Evolutionary conservation across 2,888 invertebrate genomes (phyloP).

Genomic region (Helobdella robusta): DNA sequence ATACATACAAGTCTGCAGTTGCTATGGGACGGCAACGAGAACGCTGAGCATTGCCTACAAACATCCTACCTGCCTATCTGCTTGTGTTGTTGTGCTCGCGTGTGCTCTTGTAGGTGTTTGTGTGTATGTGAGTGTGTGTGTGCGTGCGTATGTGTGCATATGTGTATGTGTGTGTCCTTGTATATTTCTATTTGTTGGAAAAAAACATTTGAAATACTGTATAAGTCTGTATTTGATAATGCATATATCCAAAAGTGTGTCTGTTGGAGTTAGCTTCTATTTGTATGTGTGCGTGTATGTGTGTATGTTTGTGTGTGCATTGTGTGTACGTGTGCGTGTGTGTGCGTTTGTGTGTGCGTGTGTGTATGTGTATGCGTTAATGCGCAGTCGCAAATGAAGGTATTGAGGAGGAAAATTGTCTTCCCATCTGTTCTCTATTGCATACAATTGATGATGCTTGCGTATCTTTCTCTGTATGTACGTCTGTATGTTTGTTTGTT

Average conservation of each 20-base stretch:
- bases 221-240: not conserved
- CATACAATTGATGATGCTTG: not conserved
- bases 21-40: not conserved
- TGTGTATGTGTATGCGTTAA: constrained; percentile 14
- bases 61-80: not conserved
- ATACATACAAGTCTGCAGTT: too few relatives aligned
- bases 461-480: not conserved
- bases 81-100: constrained; percentile 1
- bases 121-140: constrained; percentile 12
- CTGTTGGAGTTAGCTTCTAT: constrained; percentile 1
- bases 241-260: too few relatives aligned
- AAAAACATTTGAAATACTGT: not conserved
- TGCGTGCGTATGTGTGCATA: constrained; percentile 9
- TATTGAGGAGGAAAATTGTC: too few relatives aligned
- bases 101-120: constrained; percentile 8
- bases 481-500: constrained; percentile 3
- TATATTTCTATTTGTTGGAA: not conserved
- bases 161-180: constrained; percentile 6
- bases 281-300: constrained; percentile 11
- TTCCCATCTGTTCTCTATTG: not conserved
- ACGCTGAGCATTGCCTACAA: not conserved
- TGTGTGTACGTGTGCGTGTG: constrained; percentile 9
- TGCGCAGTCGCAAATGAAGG: too few relatives aligned
- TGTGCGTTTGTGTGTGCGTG: constrained; percentile 13
- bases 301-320: constrained; percentile 14